Evolutionary conservation across 2,113 vertebrate species (phyloP).

Genomic region (Corydoras maculifer): DNA sequence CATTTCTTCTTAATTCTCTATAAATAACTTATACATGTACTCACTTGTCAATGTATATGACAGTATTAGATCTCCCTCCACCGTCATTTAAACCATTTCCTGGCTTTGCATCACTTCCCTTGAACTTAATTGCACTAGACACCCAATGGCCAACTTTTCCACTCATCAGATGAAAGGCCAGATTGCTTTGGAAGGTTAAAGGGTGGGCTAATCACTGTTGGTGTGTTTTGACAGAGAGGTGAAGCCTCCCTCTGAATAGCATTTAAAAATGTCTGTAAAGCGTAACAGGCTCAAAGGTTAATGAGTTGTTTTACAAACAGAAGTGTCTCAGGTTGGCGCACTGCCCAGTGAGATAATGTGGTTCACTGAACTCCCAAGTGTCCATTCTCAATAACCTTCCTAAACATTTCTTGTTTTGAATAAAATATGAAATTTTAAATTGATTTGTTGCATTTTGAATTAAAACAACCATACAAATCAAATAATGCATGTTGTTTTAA

Average conservation of each 20-base stretch:
- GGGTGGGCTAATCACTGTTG: constrained; percentile 21
- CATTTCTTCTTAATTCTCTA: neutral
- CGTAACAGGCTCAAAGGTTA: constrained; percentile 34
- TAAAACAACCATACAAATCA: too few species aligned
- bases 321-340: constrained; percentile 16
- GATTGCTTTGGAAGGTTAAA: constrained; percentile 23
- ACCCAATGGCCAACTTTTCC: neutral
- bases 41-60: neutral
- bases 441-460: too few species aligned
- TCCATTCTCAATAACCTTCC: neutral
- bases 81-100: neutral
- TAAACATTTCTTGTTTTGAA: too few species aligned
- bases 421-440: too few species aligned
- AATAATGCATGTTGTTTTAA: too few species aligned
- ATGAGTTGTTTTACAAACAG: constrained; percentile 33
- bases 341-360: constrained; percentile 10
- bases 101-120: neutral
- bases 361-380: neutral
- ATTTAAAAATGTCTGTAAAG: constrained; percentile 35
- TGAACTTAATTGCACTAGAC: constrained; percentile 17
- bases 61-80: neutral
- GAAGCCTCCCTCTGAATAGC: constrained; percentile 15
- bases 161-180: constrained; percentile 22
- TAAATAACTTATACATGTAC: neutral
- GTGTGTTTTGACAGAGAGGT: neutral